Evolutionary conservation across 2,113 vertebrate genomes (phyloP).

Genomic region (Mirounga angustirostris): DNA sequence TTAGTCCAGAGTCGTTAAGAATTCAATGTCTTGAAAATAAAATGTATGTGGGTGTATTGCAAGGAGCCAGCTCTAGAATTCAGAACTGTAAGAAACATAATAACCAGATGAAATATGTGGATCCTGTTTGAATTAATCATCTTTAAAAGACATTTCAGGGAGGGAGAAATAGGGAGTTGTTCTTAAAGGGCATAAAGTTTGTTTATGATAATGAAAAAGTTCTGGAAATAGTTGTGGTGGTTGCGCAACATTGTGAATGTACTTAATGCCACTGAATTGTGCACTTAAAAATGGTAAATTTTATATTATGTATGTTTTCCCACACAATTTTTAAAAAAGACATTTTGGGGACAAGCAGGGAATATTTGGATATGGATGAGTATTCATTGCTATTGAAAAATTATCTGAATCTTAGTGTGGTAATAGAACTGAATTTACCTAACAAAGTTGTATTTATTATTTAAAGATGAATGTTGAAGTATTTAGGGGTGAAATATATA

Average conservation of each 20-base stretch:
- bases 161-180: neutral
- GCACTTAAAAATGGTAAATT: neutral
- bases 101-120: neutral
- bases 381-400: constrained; percentile 26
- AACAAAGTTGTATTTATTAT: constrained; percentile 28
- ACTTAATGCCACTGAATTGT: neutral
- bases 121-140: neutral
- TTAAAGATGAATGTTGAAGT: constrained; percentile 26
- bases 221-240: neutral
- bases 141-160: neutral
- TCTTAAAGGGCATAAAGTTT: neutral
- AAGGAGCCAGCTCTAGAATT: neutral
- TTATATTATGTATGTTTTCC: neutral
- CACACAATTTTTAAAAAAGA: neutral
- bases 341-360: neutral
- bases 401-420: neutral
- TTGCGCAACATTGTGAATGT: neutral
- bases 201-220: neutral
- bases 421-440: neutral
- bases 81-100: neutral
- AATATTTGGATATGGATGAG: neutral
- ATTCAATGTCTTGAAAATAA: neutral
- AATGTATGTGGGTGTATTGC: neutral
- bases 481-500: neutral
- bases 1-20: neutral